Evolutionary conservation across 92 coral and sea anemone species (phyloP), one percentile per base, ranked within the genome.

Genomic region (Metridium senile): DNA sequence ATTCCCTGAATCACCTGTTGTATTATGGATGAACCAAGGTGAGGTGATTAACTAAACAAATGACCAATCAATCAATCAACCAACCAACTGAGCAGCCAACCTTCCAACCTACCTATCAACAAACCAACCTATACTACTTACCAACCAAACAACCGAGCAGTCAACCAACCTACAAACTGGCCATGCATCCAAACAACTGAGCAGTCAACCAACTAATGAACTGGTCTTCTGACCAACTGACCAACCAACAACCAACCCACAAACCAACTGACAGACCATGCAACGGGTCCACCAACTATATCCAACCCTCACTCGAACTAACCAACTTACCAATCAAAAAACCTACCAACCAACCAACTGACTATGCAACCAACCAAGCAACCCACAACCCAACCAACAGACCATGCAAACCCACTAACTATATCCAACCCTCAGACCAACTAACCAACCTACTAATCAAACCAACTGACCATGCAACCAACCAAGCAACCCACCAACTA

Each of bases 11-110:
- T 89, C 97, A 19, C 97, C 99, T 35, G 90, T 83, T 1, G 67
- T 89, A 31, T 66, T 89, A 76, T 95, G 99, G 99, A 78, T 87
- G 54, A 74, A 80, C 57, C 96, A 95, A 93, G 95, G 98, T 94
- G 26, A 71, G 69, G 9, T 26, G 62, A 10, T 46, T 25, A 1
- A 59, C 1, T 23, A 3, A 54, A 2, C 61, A 21, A 20, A 54
- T 20, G n/a, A 39, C 49, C 13, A 6, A 39, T 39, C 49, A 6
- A 39, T 39, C 49, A 39, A 39, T 39, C 49, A 39, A 39, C 49
- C 13, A 39, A n/a, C n/a, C n/a, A n/a, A n/a, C n/a, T n/a, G 49
- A 4, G 49, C 49, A 39, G 49, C 49, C 6, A 39, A 39, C 8
- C 13, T 4, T 39, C 13, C 6, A 39, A 39, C 6, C 8, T 4